Evolutionary conservation across 1,140 invertebrate genomes (phyloP).

Genomic region (Saccostrea cuccullata): DNA sequence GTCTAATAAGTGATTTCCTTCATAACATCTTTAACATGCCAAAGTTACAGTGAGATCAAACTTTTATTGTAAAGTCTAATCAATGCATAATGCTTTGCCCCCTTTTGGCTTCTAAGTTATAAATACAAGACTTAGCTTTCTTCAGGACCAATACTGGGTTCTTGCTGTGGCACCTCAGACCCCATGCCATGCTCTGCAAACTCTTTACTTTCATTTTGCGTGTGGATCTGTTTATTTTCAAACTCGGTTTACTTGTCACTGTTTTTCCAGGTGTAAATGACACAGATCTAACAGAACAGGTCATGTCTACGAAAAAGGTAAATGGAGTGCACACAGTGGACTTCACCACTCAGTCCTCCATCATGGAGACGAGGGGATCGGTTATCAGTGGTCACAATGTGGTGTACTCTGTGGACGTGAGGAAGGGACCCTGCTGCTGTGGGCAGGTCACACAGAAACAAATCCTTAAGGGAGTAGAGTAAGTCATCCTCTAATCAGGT

Average conservation of each 20-base stretch:
- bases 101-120: too few species aligned
- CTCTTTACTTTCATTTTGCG: too few species aligned
- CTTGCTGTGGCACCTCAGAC: too few species aligned
- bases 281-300: not conserved
- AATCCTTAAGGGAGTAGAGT: slow-evolving; percentile 29
- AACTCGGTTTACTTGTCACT: not conserved
- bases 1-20: too few species aligned
- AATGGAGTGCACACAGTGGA: slow-evolving; percentile 31
- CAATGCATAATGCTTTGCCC: too few species aligned
- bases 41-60: too few species aligned
- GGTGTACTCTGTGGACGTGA: slow-evolving; percentile 3
- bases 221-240: too few species aligned
- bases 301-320: not conserved
- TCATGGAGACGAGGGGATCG: not conserved
- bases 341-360: not conserved
- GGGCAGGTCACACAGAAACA: not conserved
- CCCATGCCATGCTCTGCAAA: too few species aligned
- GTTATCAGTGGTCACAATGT: not conserved
- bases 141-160: too few species aligned
- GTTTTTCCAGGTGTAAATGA: not conserved
- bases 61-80: too few species aligned
- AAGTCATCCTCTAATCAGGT: not conserved
- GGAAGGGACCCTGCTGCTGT: slow-evolving; percentile 7
- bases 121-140: too few species aligned
- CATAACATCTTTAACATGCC: too few species aligned